phyloP scores from a whole-genome alignment of 2,797 vertebrate genomes.

The Botia kubotai region DNA sequence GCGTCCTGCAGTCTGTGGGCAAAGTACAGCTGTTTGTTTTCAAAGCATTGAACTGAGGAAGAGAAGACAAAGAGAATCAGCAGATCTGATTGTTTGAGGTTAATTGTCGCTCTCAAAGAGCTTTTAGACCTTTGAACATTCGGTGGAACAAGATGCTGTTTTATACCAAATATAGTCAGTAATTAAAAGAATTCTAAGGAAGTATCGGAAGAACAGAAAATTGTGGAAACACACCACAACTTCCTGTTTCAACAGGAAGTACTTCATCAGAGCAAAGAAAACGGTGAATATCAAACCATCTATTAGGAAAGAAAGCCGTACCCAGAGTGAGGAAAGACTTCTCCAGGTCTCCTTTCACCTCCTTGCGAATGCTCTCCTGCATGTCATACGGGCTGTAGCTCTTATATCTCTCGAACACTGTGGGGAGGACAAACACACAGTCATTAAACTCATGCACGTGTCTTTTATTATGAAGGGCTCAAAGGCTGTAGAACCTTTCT shows the following conservation, averaged over 20 bases:
- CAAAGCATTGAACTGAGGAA: slow-evolving; percentile 90
- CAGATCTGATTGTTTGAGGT: background rate
- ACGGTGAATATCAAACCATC: no score
- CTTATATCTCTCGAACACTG: slow-evolving; percentile 95
- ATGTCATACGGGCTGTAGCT: slow-evolving; percentile 96
- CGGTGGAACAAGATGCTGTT: no score
- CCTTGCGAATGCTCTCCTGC: slow-evolving; percentile 93
- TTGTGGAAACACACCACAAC: background rate
- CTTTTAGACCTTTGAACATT: no score
- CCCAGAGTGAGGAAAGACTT: slow-evolving; percentile 92
- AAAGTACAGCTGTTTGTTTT: slow-evolving; percentile 96
- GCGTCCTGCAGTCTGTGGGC: slow-evolving; percentile 89
- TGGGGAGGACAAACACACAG: background rate
- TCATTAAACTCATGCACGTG: no score
- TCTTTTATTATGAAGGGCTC: background rate
- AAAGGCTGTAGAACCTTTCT: slow-evolving; percentile 82
- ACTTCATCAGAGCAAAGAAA: background rate
- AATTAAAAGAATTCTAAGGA: no score
- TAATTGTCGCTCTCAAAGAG: background rate
- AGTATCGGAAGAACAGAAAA: no score
- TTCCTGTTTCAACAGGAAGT: slow-evolving; percentile 8
- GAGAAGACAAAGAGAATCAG: slow-evolving; percentile 42
- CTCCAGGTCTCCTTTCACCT: slow-evolving; percentile 94
- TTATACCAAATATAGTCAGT: no score
- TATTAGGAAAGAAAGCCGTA: slow-evolving; percentile 60